Base-by-base conservation (phyloP, 2,113 vertebrate species). In the Arothron firmamentum region DNA sequence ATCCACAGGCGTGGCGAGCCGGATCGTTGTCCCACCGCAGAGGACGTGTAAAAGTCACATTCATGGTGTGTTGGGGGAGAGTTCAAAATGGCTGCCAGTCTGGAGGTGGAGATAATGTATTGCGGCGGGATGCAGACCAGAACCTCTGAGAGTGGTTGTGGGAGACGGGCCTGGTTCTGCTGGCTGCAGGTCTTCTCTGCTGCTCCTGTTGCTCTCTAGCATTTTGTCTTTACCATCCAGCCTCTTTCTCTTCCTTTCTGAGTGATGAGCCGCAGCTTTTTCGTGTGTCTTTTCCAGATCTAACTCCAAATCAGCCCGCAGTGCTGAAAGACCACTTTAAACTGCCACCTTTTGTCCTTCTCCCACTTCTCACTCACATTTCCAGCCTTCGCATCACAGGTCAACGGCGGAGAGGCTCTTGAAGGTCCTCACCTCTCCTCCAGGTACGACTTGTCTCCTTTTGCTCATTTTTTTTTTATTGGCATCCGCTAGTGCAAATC, bases 11-110 rank as follows among this genome's bases (percentile, higher is more conserved):
- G 62, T 23, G 34, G 43, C 47, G 2, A 72, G 74, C 72, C 72
- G 64, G 81, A 80, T 84, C 79, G 59, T 76, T 75, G 74, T 70
- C 77, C 74, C 16, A 62, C 76, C 73, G 52, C 78, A 67, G 76
- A 79, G 79, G 83, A 75, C 79, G 65, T 61, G 61, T 45, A 77
- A 62, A 81, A 83, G 83, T 88, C 87, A 83, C 81, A 83, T 77
- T 85, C 84, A 65, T 64, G 64, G 59, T 55, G 48, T 77, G 73
- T 75, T 46, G 38, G 59, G 50, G 52, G 65, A 65, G 49, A 64
- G 64, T 69, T 75, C 25, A 61, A 67, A 74, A 72, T 76, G 66
- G 54, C 55, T 13, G 18, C 13, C 59, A 28, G 48, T 12, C 34
- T 11, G 2, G 1, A 12, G 34, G 34, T 11, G 6, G 34, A 12